Base-by-base conservation (phyloP, 2,113 vertebrate species). In the Paramisgurnus dabryanus region DNA sequence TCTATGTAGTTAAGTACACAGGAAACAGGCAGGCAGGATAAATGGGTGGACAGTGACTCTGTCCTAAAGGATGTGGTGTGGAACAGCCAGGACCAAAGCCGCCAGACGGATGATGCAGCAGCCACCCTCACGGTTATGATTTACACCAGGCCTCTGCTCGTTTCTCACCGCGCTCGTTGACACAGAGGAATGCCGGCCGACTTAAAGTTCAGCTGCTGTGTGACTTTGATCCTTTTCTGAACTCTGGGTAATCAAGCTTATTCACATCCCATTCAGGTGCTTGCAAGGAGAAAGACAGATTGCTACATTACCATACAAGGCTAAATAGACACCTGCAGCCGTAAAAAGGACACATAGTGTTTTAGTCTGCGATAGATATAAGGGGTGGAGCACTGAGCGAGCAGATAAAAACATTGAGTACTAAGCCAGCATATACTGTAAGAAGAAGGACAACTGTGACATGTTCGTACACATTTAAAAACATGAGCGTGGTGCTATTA, bases 51-150 rank as follows among this genome's bases (percentile, higher is more conserved):
- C 17, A 58, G 18, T 69, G 40, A 45, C 8, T 64, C 73, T 78
- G 63, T 78, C 75, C 64, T 67, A 67, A 55, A 68, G 65, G 66
- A 67, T 60, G 76, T 73, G 70, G 55, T 73, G 70, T 73, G 70
- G 70, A 60, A 73, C 70, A 60, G 8, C 13, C 57, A 58, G 55
- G 70, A 39, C 39, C 39, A 3, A 45, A 63, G 40, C 45, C 18
- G 5, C 34, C 13, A 53, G 63, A 78, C 34, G 41, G 64, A 55
- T 78, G 77, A 45, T 63, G 66, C 22, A n/a, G 77, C 43, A 7
- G 65, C 41, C 40, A 7, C 11, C 57, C n/a, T 17, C 66, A 53
- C 65, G 15, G 39, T 27, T 61, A 43, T 79, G 66, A 79, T 70
- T 69, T 70, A 58, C 64, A 68, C 13, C 47, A 17, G 76, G 18